Evolutionary conservation across 2,113 vertebrate species (phyloP), one percentile per base, ranked within the genome.

Genomic region (Myxocyprinus asiaticus): DNA sequence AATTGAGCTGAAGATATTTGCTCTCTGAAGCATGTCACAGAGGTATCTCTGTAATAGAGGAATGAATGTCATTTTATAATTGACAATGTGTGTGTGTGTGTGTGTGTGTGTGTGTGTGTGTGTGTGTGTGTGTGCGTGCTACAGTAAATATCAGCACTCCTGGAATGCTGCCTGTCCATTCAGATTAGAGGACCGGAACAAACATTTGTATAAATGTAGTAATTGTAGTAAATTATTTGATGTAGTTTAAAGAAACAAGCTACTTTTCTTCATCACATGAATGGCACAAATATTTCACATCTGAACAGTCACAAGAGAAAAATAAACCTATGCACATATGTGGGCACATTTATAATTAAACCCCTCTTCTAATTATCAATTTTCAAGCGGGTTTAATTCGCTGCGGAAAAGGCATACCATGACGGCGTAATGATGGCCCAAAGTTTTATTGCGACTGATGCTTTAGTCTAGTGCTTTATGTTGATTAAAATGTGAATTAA

Each of bases 401-500:
- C 10, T 62, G 14, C 14, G 17, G 22, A 33, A 10, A 74, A 74
- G 14, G 71, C 71, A 62, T 50, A 42, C 55, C 44, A 48, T 12
- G 45, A 50, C 47, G 63, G 58, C 62, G 58, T 44, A 50, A 42
- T 63, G 58, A 43, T 74, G 63, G 22, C 22, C 22, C 22, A 33
- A 33, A 33, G 22, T 33, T 33, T 33, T 33, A 33, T 33, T 15
- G 44, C 44, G 64, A 75, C 63, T 75, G 71, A 74, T 67, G 64
- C n/a, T n/a, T n/a, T n/a, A n/a, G n/a, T n/a, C n/a, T n/a, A 81
- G 59, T 5, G 33, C 79, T 68, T 67, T 81, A 42, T 50, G 53
- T 74, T 81, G 79, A 81, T 81, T 74, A 81, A 75, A 81, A 75
- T 44, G 72, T 76, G 73, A 76, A 76, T 76, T 47, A 76, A 53